Conservation (phyloP, 2,888 invertebrate genomes). For the Drosophila antonietae region DNA sequence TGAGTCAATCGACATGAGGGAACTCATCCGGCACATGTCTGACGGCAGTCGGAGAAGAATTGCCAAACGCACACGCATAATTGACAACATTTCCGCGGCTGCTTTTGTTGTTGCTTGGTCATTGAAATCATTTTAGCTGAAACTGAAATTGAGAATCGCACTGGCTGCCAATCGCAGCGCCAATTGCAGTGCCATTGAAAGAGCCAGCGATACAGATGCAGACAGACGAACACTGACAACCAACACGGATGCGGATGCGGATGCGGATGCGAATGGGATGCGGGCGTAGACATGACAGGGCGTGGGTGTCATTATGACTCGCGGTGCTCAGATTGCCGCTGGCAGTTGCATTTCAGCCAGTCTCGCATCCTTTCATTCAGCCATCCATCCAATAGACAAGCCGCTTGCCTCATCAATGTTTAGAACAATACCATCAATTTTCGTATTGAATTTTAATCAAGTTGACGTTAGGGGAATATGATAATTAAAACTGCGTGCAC, state of each 20-base stretch:
- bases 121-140: slow-evolving; percentile 65
- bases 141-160: slow-evolving; percentile 52
- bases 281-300: slow-evolving; percentile 28
- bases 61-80: slow-evolving; percentile 61
- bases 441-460: slow-evolving; percentile 76
- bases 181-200: slow-evolving; percentile 36
- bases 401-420: slow-evolving; percentile 53
- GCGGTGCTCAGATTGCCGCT: slow-evolving; percentile 43
- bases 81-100: slow-evolving; percentile 72
- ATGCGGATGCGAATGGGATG: slow-evolving; percentile 15
- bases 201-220: slow-evolving; percentile 9
- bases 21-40: slow-evolving; percentile 46
- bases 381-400: slow-evolving; percentile 5
- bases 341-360: slow-evolving; percentile 28
- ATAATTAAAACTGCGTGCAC: slow-evolving; percentile 59
- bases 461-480: slow-evolving; percentile 69
- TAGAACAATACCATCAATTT: slow-evolving; percentile 67
- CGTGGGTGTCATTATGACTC: slow-evolving; percentile 42
- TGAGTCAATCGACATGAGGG: slow-evolving; percentile 38
- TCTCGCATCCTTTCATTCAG: slow-evolving; percentile 22
- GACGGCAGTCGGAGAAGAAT: slow-evolving; percentile 20
- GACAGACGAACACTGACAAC: neutral
- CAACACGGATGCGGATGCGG: slow-evolving; percentile 2
- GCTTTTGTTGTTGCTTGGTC: slow-evolving; percentile 56
- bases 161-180: slow-evolving; percentile 28